Evolutionary conservation across 2,797 vertebrate species (phyloP).

Genomic region (Acropternis orthonyx): DNA sequence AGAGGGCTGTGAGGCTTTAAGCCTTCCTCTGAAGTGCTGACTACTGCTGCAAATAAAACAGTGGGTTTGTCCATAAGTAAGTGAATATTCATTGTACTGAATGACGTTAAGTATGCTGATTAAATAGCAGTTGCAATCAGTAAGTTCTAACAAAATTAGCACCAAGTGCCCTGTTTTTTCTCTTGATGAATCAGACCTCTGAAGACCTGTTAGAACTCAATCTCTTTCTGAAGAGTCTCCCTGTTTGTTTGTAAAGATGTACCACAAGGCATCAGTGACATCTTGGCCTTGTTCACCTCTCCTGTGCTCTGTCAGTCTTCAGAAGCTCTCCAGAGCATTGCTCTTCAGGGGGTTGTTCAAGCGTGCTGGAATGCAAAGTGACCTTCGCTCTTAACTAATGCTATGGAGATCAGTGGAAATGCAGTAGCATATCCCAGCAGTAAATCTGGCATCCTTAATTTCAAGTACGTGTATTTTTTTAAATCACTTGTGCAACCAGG

Average conservation of each 20-base stretch:
- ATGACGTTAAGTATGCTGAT: background rate
- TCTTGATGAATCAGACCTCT: background rate
- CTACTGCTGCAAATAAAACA: background rate
- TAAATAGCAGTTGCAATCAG: background rate
- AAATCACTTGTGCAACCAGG: background rate
- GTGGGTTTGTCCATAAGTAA: background rate
- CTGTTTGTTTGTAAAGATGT: background rate
- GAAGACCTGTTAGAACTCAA: background rate
- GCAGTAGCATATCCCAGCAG: conserved; percentile 5
- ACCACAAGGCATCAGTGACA: background rate
- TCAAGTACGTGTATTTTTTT: background rate
- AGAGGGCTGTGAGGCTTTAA: background rate
- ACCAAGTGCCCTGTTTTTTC: background rate
- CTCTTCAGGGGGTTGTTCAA: background rate
- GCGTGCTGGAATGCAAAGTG: background rate
- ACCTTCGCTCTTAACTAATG: background rate
- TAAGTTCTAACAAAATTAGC: background rate
- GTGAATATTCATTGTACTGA: background rate
- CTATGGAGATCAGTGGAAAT: conserved; percentile 32
- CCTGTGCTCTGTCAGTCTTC: background rate
- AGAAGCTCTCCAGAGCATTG: background rate
- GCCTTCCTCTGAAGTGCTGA: background rate
- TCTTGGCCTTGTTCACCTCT: background rate
- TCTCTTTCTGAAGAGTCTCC: background rate
- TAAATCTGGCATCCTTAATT: conserved; percentile 45